Base-by-base conservation (phyloP, 2,888 invertebrate genomes). In the Hydroisotoma schaefferi region DNA sequence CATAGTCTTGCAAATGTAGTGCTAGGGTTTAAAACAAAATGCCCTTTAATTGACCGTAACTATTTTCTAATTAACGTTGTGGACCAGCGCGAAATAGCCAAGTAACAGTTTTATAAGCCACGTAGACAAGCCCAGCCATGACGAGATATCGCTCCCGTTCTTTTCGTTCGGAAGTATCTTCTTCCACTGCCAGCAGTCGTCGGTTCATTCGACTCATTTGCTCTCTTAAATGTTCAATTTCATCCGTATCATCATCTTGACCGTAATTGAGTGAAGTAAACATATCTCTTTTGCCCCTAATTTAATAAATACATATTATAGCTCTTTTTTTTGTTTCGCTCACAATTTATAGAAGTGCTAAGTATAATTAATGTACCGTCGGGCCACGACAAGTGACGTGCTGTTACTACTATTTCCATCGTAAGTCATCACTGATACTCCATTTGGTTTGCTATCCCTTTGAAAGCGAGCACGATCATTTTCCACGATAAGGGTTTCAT, bases 121-220 rank as follows among this genome's bases (percentile, higher is more conserved):
- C 59, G 48, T 69, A 70, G 8, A 72, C 43, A 49, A 70, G 56
- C 15, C 68, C 68, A 46, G 62, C 67, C 59, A 69, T 63, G 18
- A 71, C 65, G 52, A 71, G 59, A 37, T 71, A 71, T 28, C 65
- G 51, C 38, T 94, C 94, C 70, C 89, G 85, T 75, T 93, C 90
- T 73, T 89, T 85, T 61, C 91, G 82, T 75, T 88, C 87, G 71
- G 87, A 80, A 75, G 88, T 87, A 74, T 93, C 92, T 64, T 91
- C 82, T 78, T 94, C 94, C 66, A 94, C 84, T 5, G 87, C 84
- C 80, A 91, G 85, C 8, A 94, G 87, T 22, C 94, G 85, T 49
- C 92, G 84, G 76, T 91, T 90, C 67, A 94, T 77, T 76, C 92
- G 91, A 23, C 89, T 88, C 74, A 94, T 83, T 78, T 93, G 93